phyloP scores from a whole-genome alignment of 2,113 vertebrate genomes.

The Columba janthina region DNA sequence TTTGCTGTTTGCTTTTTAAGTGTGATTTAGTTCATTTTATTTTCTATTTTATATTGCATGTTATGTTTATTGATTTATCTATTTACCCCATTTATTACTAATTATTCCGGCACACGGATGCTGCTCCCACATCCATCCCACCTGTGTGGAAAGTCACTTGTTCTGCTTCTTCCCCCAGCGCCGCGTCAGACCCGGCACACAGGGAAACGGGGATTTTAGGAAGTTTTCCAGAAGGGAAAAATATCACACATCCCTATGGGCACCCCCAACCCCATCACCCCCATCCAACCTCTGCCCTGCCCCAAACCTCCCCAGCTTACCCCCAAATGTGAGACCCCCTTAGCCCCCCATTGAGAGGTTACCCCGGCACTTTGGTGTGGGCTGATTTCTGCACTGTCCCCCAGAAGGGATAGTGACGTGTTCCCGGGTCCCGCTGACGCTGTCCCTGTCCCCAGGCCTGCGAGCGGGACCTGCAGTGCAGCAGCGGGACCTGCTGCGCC shows the following conservation, averaged over 20 bases:
- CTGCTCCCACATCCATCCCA: not conserved
- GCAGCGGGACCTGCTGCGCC: slow-evolving; percentile 85
- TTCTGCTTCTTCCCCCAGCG: not conserved
- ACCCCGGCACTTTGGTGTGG: not conserved
- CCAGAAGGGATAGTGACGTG: too few relatives aligned
- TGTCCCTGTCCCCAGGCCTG: slow-evolving; percentile 79
- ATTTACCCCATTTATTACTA: not conserved
- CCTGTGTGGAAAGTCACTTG: not conserved
- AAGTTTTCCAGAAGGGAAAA: not conserved
- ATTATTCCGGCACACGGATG: fast-evolving
- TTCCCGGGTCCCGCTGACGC: too few relatives aligned
- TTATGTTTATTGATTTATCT: too few relatives aligned
- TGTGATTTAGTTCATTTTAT: too few relatives aligned
- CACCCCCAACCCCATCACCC: too few relatives aligned
- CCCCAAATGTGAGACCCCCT: not conserved
- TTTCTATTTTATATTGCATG: too few relatives aligned
- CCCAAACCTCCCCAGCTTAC: not conserved
- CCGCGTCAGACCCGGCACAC: fast-evolving
- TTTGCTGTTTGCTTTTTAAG: not conserved
- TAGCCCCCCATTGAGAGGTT: not conserved
- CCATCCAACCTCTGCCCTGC: too few relatives aligned
- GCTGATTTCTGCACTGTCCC: too few relatives aligned
- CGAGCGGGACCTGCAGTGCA: slow-evolving; percentile 86
- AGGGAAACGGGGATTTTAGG: not conserved
- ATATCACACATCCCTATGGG: not conserved